Evolutionary conservation across 2,113 vertebrate species (phyloP).

Genomic region (Carassius gibelio): DNA sequence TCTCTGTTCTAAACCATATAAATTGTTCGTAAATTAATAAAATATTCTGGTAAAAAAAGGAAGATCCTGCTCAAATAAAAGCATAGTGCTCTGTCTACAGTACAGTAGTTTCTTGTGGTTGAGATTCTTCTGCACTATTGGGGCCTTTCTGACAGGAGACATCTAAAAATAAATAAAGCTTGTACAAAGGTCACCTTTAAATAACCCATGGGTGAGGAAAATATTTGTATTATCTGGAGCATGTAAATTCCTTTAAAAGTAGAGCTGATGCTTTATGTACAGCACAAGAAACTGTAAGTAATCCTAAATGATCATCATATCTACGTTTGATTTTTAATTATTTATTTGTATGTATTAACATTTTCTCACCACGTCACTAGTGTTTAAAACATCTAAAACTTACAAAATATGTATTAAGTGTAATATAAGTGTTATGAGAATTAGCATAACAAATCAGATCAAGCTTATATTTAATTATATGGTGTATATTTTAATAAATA

Average conservation of each 20-base stretch:
- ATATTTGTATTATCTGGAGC: constrained; percentile 63
- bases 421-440: constrained; percentile 22
- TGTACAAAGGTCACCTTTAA: constrained; percentile 71
- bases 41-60: background rate
- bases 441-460: constrained; percentile 21
- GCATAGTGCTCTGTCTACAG: background rate
- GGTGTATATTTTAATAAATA: constrained; percentile 11
- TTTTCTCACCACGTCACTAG: background rate
- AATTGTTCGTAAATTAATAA: background rate
- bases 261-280: background rate
- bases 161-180: constrained; percentile 64
- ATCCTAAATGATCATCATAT: background rate
- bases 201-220: constrained; percentile 48
- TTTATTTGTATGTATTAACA: background rate
- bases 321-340: background rate
- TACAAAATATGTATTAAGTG: background rate
- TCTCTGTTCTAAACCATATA: background rate
- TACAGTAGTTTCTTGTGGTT: background rate
- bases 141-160: constrained; percentile 3
- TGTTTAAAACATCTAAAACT: background rate
- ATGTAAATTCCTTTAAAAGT: constrained; percentile 49
- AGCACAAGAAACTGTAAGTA: background rate
- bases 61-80: background rate
- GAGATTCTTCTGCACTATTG: background rate
- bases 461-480: background rate